Percentiles rank a stretch among this genome's conserved stretches.
phyloP scores from a whole-genome alignment of 2,797 vertebrate genomes.

The Enoplosus armatus region DNA sequence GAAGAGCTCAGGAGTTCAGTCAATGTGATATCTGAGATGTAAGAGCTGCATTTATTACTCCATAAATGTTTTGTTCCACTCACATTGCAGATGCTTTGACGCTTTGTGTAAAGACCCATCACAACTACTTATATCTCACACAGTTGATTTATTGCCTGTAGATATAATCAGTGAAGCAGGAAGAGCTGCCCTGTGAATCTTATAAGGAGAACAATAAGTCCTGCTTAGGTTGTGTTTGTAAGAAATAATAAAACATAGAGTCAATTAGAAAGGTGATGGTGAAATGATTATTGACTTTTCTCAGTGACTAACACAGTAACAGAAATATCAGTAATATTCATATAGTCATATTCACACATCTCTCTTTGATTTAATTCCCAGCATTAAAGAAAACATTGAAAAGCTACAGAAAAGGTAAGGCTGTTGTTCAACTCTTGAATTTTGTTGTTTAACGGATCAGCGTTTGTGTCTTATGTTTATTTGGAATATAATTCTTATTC shows the following conservation, averaged over 20 bases:
- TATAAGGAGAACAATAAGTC: neutral
- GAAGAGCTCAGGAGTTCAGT: constrained; percentile 80
- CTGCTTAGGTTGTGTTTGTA: neutral
- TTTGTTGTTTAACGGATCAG: neutral
- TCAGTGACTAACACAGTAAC: neutral
- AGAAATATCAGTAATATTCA: neutral
- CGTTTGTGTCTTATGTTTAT: neutral
- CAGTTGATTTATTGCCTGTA: neutral
- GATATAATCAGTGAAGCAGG: neutral
- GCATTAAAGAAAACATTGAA: constrained; percentile 84
- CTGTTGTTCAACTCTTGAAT: neutral
- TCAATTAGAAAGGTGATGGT: neutral
- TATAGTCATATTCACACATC: neutral
- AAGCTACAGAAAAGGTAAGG: constrained; percentile 83
- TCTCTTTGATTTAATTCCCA: constrained; percentile 58
- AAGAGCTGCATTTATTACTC: constrained; percentile 63
- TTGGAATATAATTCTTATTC: neutral
- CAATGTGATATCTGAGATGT: constrained; percentile 80
- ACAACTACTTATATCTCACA: neutral
- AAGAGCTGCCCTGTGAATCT: neutral
- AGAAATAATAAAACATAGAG: neutral
- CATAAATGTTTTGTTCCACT: neutral
- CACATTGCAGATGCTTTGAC: constrained; percentile 11
- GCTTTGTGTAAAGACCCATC: neutral
- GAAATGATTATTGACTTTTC: neutral